Conservation (phyloP, 2,113 vertebrate genomes). For the Microcebus lehilahytsara region DNA sequence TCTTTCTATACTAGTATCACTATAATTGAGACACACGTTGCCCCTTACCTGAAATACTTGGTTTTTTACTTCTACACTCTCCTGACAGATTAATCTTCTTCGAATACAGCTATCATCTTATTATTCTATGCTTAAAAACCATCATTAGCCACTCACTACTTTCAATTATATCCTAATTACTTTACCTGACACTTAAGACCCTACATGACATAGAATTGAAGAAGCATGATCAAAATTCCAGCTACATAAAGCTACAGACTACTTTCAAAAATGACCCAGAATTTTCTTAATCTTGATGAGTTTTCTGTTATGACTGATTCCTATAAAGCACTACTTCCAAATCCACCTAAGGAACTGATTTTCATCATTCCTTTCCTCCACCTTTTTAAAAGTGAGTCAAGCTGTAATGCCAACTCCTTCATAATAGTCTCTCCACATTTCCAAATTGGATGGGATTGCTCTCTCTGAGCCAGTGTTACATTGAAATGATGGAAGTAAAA, state of each 20-base stretch:
- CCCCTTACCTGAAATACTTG: constrained; percentile 41
- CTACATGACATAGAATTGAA: constrained; percentile 58
- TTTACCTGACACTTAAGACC: constrained; percentile 70
- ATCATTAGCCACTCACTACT: constrained; percentile 73
- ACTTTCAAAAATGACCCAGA: constrained; percentile 11
- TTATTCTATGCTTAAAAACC: constrained; percentile 69
- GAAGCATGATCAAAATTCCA: constrained; percentile 49
- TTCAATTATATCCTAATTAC: constrained; percentile 76
- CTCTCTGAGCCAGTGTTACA: background rate
- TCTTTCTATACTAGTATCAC: background rate
- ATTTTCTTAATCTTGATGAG: constrained; percentile 23
- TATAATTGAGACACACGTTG: background rate
- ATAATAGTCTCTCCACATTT: background rate
- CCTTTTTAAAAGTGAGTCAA: background rate
- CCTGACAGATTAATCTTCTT: constrained; percentile 65
- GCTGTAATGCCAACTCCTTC: background rate
- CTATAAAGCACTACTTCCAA: background rate
- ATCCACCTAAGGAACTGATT: background rate
- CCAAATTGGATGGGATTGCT: background rate
- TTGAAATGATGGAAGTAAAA: constrained; percentile 1
- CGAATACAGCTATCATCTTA: constrained; percentile 65
- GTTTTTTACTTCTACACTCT: constrained; percentile 1
- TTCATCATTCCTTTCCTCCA: background rate
- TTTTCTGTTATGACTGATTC: background rate
- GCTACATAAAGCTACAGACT: constrained; percentile 46